Percentiles rank a stretch among this genome's conserved stretches.
phyloP scores from a whole-genome alignment of 2,888 invertebrate genomes.

The Dryadula phaetusa region DNA sequence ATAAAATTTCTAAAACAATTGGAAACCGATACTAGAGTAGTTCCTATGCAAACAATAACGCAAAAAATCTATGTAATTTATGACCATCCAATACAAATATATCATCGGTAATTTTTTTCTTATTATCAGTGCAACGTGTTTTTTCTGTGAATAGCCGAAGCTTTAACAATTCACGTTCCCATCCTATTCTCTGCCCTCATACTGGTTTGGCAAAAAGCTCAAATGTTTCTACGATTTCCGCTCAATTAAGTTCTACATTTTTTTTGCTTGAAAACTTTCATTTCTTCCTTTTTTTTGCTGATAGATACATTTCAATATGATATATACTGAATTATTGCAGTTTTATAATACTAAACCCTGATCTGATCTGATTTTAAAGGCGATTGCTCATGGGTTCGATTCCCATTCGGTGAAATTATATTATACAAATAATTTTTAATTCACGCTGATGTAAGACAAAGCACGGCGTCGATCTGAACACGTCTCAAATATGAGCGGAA shows the following conservation, averaged over 20 bases:
- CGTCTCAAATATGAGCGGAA: too few species aligned
- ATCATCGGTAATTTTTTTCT: not conserved
- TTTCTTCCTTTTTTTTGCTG: conserved; percentile 30
- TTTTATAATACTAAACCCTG: too few species aligned
- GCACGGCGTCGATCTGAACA: too few species aligned
- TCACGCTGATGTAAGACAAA: too few species aligned
- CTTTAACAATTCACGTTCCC: conserved; percentile 4
- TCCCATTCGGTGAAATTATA: too few species aligned
- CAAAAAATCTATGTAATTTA: not conserved
- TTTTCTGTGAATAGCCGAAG: conserved; percentile 5
- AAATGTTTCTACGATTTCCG: conserved; percentile 37
- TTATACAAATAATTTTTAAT: too few species aligned
- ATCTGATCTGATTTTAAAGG: too few species aligned
- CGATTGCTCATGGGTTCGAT: too few species aligned
- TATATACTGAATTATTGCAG: too few species aligned
- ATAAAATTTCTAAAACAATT: too few species aligned
- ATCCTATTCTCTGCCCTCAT: not conserved
- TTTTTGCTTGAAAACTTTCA: conserved; percentile 33
- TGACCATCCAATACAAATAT: not conserved
- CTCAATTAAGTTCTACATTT: conserved; percentile 34
- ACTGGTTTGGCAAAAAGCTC: conserved; percentile 19
- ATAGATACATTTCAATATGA: conserved; percentile 1
- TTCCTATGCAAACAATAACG: too few species aligned
- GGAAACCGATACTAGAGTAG: too few species aligned
- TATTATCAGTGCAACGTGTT: not conserved